A percentile compares a stretch with the other conserved stretches of the same genome.
These are phyloP conservation scores for Tenthredo scrophulariae DNA, from an alignment of 2,888 invertebrate genomes.

Conservation along the genomic window DNA sequence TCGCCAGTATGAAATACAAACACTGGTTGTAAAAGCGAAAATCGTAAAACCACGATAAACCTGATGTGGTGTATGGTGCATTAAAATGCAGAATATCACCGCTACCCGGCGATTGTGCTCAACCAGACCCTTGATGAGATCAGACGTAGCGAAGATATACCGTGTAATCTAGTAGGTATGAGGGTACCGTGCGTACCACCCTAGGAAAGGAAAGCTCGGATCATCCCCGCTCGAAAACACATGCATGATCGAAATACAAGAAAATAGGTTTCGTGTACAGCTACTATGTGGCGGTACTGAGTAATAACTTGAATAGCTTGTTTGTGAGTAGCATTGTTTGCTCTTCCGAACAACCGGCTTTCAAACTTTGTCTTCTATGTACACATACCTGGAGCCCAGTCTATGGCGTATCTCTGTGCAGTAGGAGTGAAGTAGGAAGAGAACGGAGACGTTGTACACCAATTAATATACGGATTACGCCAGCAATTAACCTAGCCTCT, in stretches of 20 bases:
- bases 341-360: conserved; percentile 51
- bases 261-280: background rate
- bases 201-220: background rate
- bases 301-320: conserved; percentile 73
- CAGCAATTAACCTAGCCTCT: conserved; percentile 54
- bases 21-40: conserved; percentile 3
- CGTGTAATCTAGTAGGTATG: background rate
- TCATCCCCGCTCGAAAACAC: background rate
- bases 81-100: conserved; percentile 32
- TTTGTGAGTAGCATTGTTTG: conserved; percentile 62
- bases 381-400: background rate
- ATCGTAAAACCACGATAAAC: conserved; percentile 38
- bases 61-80: background rate
- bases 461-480: conserved; percentile 68
- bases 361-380: background rate
- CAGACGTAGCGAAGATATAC: background rate
- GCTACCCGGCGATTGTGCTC: background rate
- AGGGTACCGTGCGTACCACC: background rate
- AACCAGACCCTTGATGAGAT: background rate
- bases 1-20: background rate
- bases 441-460: conserved; percentile 41
- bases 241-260: background rate
- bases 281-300: conserved; percentile 57
- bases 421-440: background rate
- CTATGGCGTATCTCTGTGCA: background rate